Evolutionary conservation across 2,113 vertebrate genomes (phyloP), one percentile per base, ranked within the genome.

Genomic region (Psettodes erumei): DNA sequence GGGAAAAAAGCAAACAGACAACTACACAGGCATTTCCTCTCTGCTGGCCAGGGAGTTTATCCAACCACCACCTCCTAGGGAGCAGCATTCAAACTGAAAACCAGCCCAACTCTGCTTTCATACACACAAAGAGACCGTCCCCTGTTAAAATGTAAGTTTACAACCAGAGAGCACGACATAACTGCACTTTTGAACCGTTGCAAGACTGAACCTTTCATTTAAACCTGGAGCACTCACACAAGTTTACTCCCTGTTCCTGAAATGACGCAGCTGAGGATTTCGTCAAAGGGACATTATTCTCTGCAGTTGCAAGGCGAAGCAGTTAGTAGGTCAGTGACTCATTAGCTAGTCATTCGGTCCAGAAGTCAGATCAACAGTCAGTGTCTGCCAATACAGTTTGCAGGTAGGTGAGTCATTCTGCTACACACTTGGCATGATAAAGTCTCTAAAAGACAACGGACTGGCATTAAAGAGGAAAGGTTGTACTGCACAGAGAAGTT

Each of bases 321-420:
- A 65, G 55, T 81, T 87, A 61, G 84, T 86, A 84, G 84, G 85
- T 84, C 88, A 88, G 73, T 85, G 83, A 87, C 80, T 90, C 80
- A 89, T 77, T 89, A 77, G 42, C 63, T 37, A 58, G 25, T 63
- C 64, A 53, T 56, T 71, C 70, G 56, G 82, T 71, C 58, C 64
- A 71, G 51, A 72, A 80, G 71, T 79, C 51, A 43, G 48, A 77
- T 45, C 23, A 71, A 63, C 38, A 70, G 54, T 53, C 75, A 65
- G 51, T 16, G 47, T 32, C 64, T 62, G 56, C 43, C 56, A 18
- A 43, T 81, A 27, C n/a, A 81, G 10, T 55, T 64, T 68, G 55
- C 72, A 78, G 23, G 75, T 56, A 63, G 56, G 8, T 11, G 54
- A 73, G 61, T 82, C 74, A 71, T n/a, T 37, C 37, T 38, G 63